Conservation (phyloP, 2,888 invertebrate species). For the Xanthorhoe designata region DNA sequence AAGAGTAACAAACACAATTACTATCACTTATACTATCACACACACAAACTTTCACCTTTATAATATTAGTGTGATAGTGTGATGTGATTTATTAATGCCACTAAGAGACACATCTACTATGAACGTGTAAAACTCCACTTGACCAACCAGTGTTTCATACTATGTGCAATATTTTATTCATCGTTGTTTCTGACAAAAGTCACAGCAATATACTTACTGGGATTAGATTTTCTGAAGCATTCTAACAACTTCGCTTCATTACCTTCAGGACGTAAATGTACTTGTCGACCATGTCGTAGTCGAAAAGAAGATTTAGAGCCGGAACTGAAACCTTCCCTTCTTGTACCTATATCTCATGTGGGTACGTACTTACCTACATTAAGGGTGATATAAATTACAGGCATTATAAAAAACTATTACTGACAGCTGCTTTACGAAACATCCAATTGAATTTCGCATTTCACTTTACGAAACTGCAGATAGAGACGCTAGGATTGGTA, state of each 20-base stretch:
- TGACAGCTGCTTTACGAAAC: constrained; percentile 3
- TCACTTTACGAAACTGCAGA: background rate
- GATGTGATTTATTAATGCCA: background rate
- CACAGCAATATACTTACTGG: background rate
- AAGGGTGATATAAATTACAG: constrained; percentile 19
- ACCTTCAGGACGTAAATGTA: constrained; percentile 12
- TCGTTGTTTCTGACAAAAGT: background rate
- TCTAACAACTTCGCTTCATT: constrained; percentile 6
- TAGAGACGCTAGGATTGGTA: background rate
- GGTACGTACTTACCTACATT: constrained; percentile 20
- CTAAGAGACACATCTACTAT: background rate
- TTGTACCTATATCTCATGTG: constrained; percentile 27
- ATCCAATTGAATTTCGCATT: background rate
- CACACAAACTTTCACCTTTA: too few species aligned
- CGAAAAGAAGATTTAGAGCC: constrained; percentile 25
- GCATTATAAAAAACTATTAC: constrained; percentile 6
- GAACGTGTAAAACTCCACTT: background rate
- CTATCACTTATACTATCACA: too few species aligned
- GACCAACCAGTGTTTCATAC: background rate
- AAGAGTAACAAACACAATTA: too few species aligned
- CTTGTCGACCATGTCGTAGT: constrained; percentile 16
- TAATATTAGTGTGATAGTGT: too few species aligned
- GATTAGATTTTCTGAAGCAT: background rate
- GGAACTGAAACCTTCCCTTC: constrained; percentile 25
- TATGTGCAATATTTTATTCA: background rate